These are phyloP conservation scores for Phoxinus dragarum DNA, from an alignment of 2,797 vertebrate species.

Conservation along the genomic window DNA sequence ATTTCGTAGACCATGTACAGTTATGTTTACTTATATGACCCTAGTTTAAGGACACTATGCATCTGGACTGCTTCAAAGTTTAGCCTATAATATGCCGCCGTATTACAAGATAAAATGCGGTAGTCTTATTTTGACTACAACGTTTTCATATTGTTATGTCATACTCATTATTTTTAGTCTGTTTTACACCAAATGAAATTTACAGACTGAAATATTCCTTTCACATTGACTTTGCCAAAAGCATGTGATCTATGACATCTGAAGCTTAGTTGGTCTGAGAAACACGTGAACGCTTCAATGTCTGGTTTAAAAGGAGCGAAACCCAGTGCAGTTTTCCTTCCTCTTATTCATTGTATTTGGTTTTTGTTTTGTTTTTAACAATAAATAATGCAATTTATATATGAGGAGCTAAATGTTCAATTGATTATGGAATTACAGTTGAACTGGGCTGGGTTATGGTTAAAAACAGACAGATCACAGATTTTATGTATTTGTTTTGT, in stretches of 20 bases:
- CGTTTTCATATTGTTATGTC: neutral
- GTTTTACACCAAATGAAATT: neutral
- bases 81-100: conserved; percentile 3
- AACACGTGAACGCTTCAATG: neutral
- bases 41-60: conserved; percentile 12
- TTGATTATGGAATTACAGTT: neutral
- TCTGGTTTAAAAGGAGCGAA: neutral
- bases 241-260: neutral
- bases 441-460: neutral
- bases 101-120: neutral
- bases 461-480: neutral
- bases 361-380: neutral
- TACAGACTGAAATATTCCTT: neutral
- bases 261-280: neutral
- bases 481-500: neutral
- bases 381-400: neutral
- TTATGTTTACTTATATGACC: conserved; percentile 17
- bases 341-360: neutral
- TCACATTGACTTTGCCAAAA: neutral
- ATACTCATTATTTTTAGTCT: neutral
- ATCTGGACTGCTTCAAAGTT: neutral
- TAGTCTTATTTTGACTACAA: neutral
- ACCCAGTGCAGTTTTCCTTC: neutral
- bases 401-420: neutral
- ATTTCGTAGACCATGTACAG: conserved; percentile 22